phyloP scores from a whole-genome alignment of 2,113 vertebrate species.

The Hystrix brachyura region DNA sequence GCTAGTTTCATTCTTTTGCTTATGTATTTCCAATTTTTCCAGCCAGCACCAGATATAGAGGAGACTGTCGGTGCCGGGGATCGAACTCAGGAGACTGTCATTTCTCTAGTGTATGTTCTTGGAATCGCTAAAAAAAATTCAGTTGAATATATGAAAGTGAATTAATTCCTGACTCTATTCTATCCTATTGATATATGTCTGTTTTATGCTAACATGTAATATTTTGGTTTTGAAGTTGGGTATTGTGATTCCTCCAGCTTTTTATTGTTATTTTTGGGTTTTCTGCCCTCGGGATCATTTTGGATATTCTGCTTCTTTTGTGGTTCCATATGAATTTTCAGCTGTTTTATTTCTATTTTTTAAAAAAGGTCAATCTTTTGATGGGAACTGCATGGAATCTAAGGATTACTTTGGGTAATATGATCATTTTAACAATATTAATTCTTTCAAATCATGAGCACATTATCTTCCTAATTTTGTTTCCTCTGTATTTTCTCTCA shows the following conservation, averaged over 20 bases:
- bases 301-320: too few species aligned
- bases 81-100: not conserved
- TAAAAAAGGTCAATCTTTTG: not conserved
- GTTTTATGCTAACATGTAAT: not conserved
- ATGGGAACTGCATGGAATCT: not conserved
- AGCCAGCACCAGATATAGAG: not conserved
- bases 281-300: too few species aligned
- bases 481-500: not conserved
- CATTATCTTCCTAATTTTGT: not conserved
- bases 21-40: not conserved
- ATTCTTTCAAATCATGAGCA: not conserved
- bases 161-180: not conserved
- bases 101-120: not conserved
- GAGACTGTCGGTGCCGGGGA: too few species aligned
- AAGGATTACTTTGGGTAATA: not conserved
- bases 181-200: not conserved
- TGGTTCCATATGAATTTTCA: too few species aligned
- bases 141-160: not conserved
- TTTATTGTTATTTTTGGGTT: too few species aligned
- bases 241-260: not conserved
- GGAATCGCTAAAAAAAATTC: not conserved
- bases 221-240: not conserved
- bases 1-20: not conserved
- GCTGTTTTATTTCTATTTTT: too few species aligned
- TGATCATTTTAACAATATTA: not conserved